Evolutionary conservation across 2,888 invertebrate genomes (phyloP).

Genomic region (Napeogenes inachia): DNA sequence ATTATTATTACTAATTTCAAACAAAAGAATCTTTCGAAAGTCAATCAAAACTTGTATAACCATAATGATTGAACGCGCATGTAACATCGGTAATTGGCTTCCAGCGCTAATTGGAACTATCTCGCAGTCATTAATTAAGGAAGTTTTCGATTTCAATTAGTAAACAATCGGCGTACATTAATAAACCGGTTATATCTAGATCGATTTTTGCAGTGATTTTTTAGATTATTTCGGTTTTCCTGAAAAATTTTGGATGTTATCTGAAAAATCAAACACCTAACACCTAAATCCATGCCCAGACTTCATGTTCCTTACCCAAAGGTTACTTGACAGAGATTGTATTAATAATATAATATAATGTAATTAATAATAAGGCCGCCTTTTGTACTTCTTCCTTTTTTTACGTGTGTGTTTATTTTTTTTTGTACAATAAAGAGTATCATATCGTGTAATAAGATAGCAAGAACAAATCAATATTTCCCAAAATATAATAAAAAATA

Average conservation of each 20-base stretch:
- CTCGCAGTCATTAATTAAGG: slow-evolving; percentile 53
- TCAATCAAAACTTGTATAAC: slow-evolving; percentile 9
- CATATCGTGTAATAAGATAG: too few relatives aligned
- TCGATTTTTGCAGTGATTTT: slow-evolving; percentile 10
- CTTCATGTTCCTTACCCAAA: too few relatives aligned
- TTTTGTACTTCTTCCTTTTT: too few relatives aligned
- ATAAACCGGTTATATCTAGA: slow-evolving; percentile 18
- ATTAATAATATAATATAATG: neutral
- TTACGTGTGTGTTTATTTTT: too few relatives aligned
- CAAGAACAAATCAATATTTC: too few relatives aligned
- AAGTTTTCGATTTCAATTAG: slow-evolving; percentile 64
- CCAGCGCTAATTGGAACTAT: slow-evolving; percentile 50
- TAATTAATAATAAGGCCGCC: neutral
- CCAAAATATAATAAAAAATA: neutral
- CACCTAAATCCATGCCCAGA: too few relatives aligned
- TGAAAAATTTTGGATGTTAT: too few relatives aligned
- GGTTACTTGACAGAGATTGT: too few relatives aligned
- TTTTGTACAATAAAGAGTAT: too few relatives aligned
- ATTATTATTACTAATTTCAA: neutral
- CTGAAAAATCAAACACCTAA: too few relatives aligned
- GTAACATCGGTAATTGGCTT: slow-evolving; percentile 39
- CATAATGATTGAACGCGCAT: slow-evolving; percentile 14
- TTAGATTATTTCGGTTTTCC: neutral
- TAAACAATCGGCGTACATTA: slow-evolving; percentile 47
- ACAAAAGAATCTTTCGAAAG: neutral